Conservation (phyloP, 2,888 invertebrate genomes). For the Therioaphis trifolii region DNA sequence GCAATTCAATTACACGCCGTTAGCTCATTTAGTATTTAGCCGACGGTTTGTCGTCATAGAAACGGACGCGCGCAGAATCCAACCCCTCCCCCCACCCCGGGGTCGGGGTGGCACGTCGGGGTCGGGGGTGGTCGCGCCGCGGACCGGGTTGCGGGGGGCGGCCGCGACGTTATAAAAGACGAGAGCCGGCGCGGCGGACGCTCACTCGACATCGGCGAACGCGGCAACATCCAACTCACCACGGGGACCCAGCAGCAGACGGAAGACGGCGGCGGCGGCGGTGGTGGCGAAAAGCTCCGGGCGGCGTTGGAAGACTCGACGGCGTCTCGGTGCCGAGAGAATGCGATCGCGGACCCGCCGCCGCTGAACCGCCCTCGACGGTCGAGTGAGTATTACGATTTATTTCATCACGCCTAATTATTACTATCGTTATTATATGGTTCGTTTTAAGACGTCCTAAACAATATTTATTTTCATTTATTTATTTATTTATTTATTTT, state of each 20-base stretch:
- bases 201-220: neutral
- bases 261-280: neutral
- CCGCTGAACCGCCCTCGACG: too few relatives aligned
- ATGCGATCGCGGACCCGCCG: too few relatives aligned
- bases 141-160: neutral
- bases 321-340: too few relatives aligned
- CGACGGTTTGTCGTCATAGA: slow-evolving; percentile 30
- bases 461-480: neutral
- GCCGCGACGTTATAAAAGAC: slow-evolving; percentile 16
- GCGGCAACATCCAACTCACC: neutral
- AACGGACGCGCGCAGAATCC: slow-evolving; percentile 43
- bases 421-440: neutral
- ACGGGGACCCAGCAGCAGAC: neutral
- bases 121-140: neutral
- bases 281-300: neutral
- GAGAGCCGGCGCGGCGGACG: neutral
- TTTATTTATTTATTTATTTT: neutral
- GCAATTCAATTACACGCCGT: slow-evolving; percentile 55
- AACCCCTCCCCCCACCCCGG: neutral
- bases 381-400: neutral
- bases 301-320: neutral
- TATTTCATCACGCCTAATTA: too few relatives aligned
- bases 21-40: slow-evolving; percentile 58
- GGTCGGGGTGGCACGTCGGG: neutral
- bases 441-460: neutral